phyloP scores from a whole-genome alignment of 2,797 vertebrate genomes.

The Anguilla pacifica region DNA sequence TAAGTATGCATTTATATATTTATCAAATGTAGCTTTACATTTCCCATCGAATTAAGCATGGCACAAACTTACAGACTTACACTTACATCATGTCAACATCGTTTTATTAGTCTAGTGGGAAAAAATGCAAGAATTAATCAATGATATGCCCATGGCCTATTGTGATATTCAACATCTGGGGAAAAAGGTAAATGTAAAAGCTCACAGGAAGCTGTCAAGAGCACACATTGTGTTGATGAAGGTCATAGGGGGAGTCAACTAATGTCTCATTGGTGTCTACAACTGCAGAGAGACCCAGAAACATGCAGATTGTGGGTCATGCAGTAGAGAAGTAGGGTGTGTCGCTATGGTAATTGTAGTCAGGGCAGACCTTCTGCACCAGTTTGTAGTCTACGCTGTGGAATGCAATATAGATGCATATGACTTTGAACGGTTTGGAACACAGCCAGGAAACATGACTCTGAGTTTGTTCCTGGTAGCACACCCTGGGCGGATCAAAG shows the following conservation, averaged over 20 bases:
- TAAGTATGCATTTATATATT: neutral
- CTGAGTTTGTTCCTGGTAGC: conserved; percentile 98
- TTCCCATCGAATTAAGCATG: neutral
- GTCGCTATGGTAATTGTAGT: conserved; percentile 99
- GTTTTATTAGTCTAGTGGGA: conserved; percentile 37
- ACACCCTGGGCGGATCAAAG: conserved; percentile 91
- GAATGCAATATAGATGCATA: conserved; percentile 98
- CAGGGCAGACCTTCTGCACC: conserved; percentile 98
- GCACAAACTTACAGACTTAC: neutral
- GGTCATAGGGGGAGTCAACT: conserved; percentile 32
- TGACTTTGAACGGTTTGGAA: conserved; percentile 98
- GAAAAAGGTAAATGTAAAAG: conserved; percentile 59
- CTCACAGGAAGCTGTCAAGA: conserved; percentile 49
- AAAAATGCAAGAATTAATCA: conserved; percentile 45
- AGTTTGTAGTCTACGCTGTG: conserved; percentile 98
- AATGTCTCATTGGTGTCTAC: conserved; percentile 36
- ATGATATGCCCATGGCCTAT: conserved; percentile 59
- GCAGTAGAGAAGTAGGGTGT: conserved; percentile 95
- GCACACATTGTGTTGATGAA: conserved; percentile 62
- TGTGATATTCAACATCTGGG: conserved; percentile 73
- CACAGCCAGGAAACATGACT: conserved; percentile 99
- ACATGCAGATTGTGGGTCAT: conserved; percentile 65
- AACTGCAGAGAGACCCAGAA: conserved; percentile 48
- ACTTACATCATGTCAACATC: conserved; percentile 32
- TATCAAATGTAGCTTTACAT: neutral